These are phyloP conservation scores for Phymorhynchus buccinoides DNA, from an alignment of 1,140 invertebrate species.

Conservation along the genomic window DNA sequence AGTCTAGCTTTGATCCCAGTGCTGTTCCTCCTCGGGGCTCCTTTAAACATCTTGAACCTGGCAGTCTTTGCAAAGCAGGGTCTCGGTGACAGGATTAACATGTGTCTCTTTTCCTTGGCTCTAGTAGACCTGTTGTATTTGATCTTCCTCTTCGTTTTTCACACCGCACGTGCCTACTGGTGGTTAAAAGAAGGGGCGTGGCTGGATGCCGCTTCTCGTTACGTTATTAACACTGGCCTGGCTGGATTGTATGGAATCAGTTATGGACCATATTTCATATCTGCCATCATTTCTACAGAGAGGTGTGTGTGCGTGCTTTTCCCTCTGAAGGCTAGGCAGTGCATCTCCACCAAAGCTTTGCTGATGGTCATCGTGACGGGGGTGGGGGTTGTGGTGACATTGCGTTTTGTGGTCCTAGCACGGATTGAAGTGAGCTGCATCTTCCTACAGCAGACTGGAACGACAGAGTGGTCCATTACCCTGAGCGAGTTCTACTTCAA, in stretches of 20 bases:
- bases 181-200: not conserved
- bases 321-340: not conserved
- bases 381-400: not conserved
- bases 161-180: not conserved
- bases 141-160: not conserved
- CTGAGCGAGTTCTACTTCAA: not conserved
- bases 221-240: not conserved
- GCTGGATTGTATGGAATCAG: not conserved
- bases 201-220: not conserved
- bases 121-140: not conserved
- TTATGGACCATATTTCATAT: not conserved
- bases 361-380: not conserved
- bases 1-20: not conserved
- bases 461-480: not conserved
- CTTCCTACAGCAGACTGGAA: not conserved
- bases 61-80: slow-evolving; percentile 3
- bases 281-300: not conserved
- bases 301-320: slow-evolving; percentile 30
- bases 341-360: not conserved
- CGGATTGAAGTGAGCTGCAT: not conserved
- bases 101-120: slow-evolving; percentile 21
- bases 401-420: not conserved
- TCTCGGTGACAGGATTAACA: slow-evolving; percentile 6
- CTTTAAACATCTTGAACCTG: slow-evolving; percentile 16
- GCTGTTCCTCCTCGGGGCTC: not conserved